phyloP scores from a whole-genome alignment of 2,113 vertebrate genomes.

The Zingel zingel region DNA sequence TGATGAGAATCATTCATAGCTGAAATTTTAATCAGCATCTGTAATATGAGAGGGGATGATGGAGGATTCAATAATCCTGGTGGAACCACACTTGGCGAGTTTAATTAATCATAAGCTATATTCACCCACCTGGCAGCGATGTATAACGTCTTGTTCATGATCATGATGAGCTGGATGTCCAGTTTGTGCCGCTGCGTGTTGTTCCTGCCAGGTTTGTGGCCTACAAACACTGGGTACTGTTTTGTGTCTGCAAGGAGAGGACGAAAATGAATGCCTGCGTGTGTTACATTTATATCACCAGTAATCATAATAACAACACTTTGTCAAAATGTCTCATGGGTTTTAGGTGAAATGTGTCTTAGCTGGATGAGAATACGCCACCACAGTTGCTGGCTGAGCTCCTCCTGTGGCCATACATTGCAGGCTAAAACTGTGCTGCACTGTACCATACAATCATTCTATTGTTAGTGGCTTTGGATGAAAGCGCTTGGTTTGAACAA shows the following conservation, averaged over 20 bases:
- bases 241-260: conserved; percentile 91
- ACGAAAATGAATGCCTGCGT: conserved; percentile 14
- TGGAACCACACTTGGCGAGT: background rate
- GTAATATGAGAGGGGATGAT: conserved; percentile 27
- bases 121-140: conserved; percentile 88
- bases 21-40: conserved; percentile 31
- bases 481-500: conserved; percentile 64
- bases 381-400: conserved; percentile 45
- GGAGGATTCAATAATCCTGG: conserved; percentile 37
- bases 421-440: conserved; percentile 44
- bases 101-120: conserved; percentile 22
- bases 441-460: conserved; percentile 45
- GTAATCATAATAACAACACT: background rate
- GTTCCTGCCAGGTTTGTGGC: conserved; percentile 98
- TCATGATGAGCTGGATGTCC: conserved; percentile 97
- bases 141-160: conserved; percentile 97
- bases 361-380: conserved; percentile 32
- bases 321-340: conserved; percentile 10
- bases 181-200: conserved; percentile 95
- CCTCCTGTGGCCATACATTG: conserved; percentile 52
- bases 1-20: conserved; percentile 35
- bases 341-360: conserved; percentile 48
- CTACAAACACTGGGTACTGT: conserved; percentile 98
- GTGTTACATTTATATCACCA: background rate
- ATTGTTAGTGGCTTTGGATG: conserved; percentile 66